Conservation (phyloP, 1,140 invertebrate genomes). For the Drosophila ananassae region DNA sequence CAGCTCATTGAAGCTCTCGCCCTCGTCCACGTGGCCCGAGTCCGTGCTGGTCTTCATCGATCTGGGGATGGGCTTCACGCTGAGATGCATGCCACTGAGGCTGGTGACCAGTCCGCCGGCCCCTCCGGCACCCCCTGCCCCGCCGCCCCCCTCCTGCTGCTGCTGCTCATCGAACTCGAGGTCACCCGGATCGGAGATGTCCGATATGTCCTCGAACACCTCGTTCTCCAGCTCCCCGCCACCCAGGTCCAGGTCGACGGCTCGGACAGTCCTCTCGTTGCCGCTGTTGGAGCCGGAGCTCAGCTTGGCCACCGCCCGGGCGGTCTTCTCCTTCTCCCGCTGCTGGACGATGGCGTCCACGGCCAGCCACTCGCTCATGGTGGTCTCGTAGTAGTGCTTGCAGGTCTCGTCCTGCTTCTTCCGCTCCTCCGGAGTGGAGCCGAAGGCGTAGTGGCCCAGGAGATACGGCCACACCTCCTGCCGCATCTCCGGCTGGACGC, state of each 20-base stretch:
- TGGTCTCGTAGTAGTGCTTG: constrained; percentile 92
- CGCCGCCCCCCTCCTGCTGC: constrained; percentile 42
- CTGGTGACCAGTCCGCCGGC: constrained; percentile 26
- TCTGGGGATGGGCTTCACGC: constrained; percentile 74
- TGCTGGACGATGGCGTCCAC: constrained; percentile 96
- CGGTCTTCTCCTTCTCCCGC: constrained; percentile 90
- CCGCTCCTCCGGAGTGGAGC: constrained; percentile 89
- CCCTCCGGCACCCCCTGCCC: constrained; percentile 52
- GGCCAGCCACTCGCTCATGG: constrained; percentile 97
- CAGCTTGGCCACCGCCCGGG: constrained; percentile 87
- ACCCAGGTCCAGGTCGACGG: constrained; percentile 54
- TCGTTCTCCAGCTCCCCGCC: constrained; percentile 79
- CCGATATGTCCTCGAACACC: constrained; percentile 83
- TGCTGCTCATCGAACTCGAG: constrained; percentile 83
- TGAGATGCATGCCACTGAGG: constrained; percentile 43
- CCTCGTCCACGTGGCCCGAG: constrained; percentile 84
- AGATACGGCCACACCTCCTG: constrained; percentile 96
- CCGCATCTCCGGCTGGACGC: constrained; percentile 91
- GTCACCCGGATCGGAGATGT: constrained; percentile 81
- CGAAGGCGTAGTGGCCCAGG: constrained; percentile 93
- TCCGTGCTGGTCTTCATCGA: constrained; percentile 83
- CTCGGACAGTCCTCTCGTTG: constrained; percentile 68
- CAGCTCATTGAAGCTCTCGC: constrained; percentile 78
- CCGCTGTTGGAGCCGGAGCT: constrained; percentile 85
- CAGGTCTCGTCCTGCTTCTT: constrained; percentile 88